A percentile compares a stretch with the other conserved stretches of the same genome.
phyloP scores from a whole-genome alignment of 2,113 vertebrate species.

The Mellivora capensis region DNA sequence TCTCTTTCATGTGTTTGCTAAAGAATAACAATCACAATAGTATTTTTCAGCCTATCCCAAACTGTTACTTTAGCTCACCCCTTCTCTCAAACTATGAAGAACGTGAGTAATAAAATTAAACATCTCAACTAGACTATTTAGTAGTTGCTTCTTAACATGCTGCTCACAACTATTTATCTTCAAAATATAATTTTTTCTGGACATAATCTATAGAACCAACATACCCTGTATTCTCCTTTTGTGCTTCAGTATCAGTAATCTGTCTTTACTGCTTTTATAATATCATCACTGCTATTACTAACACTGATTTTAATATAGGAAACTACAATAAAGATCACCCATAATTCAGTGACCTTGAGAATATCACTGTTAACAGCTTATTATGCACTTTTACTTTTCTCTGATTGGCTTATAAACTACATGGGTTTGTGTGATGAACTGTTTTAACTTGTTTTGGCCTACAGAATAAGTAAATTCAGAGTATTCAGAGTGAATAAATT shows the following conservation, averaged over 20 bases:
- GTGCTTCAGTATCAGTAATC: constrained; percentile 6
- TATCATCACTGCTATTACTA: not conserved
- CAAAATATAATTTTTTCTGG: not conserved
- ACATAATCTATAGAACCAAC: not conserved
- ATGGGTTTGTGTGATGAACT: not conserved
- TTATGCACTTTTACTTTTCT: not conserved
- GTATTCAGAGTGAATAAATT: constrained; percentile 1
- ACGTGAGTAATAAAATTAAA: constrained; percentile 23
- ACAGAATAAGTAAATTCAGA: not conserved
- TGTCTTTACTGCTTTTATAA: not conserved
- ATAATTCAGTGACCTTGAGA: not conserved
- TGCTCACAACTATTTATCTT: not conserved
- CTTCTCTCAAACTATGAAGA: constrained; percentile 12
- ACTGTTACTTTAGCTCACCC: not conserved
- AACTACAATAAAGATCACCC: not conserved
- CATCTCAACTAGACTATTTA: not conserved
- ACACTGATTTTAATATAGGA: not conserved
- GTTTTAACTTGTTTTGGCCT: not conserved
- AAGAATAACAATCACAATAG: not conserved
- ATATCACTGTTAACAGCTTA: constrained; percentile 11
- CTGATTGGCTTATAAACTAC: not conserved
- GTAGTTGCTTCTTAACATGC: not conserved
- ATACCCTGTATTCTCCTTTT: not conserved
- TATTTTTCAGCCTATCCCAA: not conserved
- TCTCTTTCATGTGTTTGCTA: not conserved